phyloP scores from a whole-genome alignment of 2,888 invertebrate species.

The Stenoptilia bipunctidactyla region DNA sequence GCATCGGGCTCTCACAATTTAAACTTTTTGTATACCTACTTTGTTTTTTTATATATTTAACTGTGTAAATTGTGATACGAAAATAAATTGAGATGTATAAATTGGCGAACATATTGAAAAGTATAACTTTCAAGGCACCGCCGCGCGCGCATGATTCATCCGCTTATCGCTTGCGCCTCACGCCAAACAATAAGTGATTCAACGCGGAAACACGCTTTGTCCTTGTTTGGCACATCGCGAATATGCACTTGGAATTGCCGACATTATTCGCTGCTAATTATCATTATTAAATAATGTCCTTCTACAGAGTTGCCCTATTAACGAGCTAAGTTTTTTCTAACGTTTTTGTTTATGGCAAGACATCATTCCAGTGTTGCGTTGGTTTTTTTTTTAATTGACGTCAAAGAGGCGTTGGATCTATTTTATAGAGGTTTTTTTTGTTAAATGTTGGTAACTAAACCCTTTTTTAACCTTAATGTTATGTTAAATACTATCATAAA shows the following conservation, averaged over 20 bases:
- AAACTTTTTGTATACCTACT: no score
- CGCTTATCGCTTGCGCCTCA: constrained; percentile 22
- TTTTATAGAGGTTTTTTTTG: no score
- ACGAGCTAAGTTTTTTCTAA: constrained; percentile 14
- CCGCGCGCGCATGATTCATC: constrained; percentile 5
- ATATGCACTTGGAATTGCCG: constrained; percentile 48
- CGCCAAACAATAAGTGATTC: constrained; percentile 33
- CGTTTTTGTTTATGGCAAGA: constrained; percentile 22
- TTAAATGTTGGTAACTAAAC: no score
- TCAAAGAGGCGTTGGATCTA: neutral
- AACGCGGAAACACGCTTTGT: constrained; percentile 57
- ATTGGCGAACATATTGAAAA: no score
- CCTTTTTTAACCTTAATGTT: no score
- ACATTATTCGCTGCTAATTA: constrained; percentile 52
- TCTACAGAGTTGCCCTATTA: constrained; percentile 24
- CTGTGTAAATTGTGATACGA: no score
- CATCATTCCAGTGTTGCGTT: constrained; percentile 2
- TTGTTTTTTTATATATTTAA: no score
- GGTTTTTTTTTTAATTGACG: constrained; percentile 2
- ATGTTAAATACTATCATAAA: no score
- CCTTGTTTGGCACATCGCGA: constrained; percentile 61
- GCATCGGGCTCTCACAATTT: no score
- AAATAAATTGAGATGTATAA: no score
- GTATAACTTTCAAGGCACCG: no score
- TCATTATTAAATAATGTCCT: constrained; percentile 52